A percentile compares a stretch with the other conserved stretches of the same genome.
Conservation (phyloP, 2,888 invertebrate genomes). For the Sphaeridia pumilis region DNA sequence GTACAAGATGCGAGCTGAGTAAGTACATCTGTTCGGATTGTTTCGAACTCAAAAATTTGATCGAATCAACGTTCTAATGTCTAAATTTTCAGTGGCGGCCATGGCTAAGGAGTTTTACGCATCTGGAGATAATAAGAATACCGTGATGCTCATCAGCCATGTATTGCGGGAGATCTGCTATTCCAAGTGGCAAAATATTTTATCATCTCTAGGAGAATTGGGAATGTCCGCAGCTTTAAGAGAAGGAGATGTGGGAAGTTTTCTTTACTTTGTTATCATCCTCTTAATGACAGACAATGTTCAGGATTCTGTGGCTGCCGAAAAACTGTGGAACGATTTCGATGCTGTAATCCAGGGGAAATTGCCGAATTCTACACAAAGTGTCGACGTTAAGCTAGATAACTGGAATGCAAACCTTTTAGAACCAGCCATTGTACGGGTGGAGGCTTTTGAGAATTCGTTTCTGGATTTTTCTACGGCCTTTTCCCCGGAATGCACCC, state of each 20-base stretch:
- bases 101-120: slow-evolving; percentile 33
- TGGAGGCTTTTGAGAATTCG: slow-evolving; percentile 26
- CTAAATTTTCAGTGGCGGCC: slow-evolving; percentile 26
- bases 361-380: slow-evolving; percentile 22
- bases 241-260: slow-evolving; percentile 27
- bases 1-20: slow-evolving; percentile 34
- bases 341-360: slow-evolving; percentile 22
- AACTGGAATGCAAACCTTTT: slow-evolving; percentile 21
- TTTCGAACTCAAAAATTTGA: not conserved
- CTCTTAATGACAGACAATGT: slow-evolving; percentile 25
- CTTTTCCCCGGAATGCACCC: no score
- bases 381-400: slow-evolving; percentile 17
- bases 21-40: slow-evolving; percentile 4
- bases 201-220: slow-evolving; percentile 25
- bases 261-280: slow-evolving; percentile 29
- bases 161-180: slow-evolving; percentile 31
- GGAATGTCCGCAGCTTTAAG: slow-evolving; percentile 28
- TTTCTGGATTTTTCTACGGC: slow-evolving; percentile 29
- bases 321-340: slow-evolving; percentile 24
- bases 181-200: slow-evolving; percentile 24
- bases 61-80: not conserved
- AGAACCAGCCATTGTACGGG: slow-evolving; percentile 22
- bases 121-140: slow-evolving; percentile 25
- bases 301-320: slow-evolving; percentile 11
- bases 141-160: slow-evolving; percentile 32